These are phyloP conservation scores for Rhyacophila brunnea DNA, from an alignment of 1,140 invertebrate genomes.

Conservation along the genomic window DNA sequence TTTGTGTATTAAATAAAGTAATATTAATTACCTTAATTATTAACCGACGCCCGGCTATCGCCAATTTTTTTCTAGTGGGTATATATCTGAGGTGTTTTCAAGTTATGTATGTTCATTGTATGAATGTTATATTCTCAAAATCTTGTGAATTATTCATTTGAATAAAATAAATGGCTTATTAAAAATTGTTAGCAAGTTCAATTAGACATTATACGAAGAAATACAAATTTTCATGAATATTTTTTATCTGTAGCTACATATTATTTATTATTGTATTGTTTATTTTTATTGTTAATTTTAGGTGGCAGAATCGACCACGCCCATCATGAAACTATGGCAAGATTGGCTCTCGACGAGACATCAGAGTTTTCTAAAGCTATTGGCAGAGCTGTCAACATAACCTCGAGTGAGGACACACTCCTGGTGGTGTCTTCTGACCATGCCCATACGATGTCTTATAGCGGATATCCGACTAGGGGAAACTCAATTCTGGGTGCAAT, in stretches of 20 bases:
- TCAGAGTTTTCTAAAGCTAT: slow-evolving; percentile 62
- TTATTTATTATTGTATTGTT: too few relatives aligned
- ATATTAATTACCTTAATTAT: too few relatives aligned
- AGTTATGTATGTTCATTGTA: too few relatives aligned
- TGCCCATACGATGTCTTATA: slow-evolving; percentile 63
- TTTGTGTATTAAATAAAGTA: too few relatives aligned
- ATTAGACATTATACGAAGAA: too few relatives aligned
- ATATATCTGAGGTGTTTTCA: too few relatives aligned
- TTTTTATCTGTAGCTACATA: neutral
- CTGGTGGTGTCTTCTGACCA: slow-evolving; percentile 69
- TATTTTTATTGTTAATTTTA: slow-evolving; percentile 13
- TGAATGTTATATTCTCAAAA: too few relatives aligned
- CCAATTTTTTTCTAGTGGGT: slow-evolving; percentile 1
- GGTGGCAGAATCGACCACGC: slow-evolving; percentile 63
- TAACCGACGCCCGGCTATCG: too few relatives aligned
- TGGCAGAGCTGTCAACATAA: slow-evolving; percentile 50
- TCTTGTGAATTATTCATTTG: too few relatives aligned
- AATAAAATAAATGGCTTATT: too few relatives aligned
- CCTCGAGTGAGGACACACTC: slow-evolving; percentile 58
- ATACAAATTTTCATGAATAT: neutral
- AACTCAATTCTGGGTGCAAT: slow-evolving; percentile 63
- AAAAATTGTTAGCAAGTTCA: too few relatives aligned
- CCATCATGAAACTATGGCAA: slow-evolving; percentile 59
- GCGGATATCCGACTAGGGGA: slow-evolving; percentile 68
- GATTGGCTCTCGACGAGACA: slow-evolving; percentile 62